Conservation (phyloP, 2,113 vertebrate genomes). For the Amphiprion percula region DNA sequence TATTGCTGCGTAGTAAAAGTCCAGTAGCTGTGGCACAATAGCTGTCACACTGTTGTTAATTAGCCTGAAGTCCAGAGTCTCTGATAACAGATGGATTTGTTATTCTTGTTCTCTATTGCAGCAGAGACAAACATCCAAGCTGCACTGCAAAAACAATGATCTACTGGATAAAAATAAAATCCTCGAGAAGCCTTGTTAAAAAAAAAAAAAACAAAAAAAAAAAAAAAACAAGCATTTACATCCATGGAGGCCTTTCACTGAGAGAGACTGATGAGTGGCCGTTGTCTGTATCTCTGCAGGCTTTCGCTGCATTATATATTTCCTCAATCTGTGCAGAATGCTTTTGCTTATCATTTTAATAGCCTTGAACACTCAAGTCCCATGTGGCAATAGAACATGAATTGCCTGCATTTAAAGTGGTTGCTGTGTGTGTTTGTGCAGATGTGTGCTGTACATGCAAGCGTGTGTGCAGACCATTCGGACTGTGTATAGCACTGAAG, state of each 20-base stretch:
- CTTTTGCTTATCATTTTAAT: slow-evolving; percentile 72
- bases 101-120: slow-evolving; percentile 60
- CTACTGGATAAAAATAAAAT: slow-evolving; percentile 56
- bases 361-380: slow-evolving; percentile 30
- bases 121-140: slow-evolving; percentile 51
- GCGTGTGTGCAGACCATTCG: slow-evolving; percentile 4
- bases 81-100: slow-evolving; percentile 68
- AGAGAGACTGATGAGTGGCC: slow-evolving; percentile 42
- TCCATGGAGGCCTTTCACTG: slow-evolving; percentile 50
- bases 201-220: slow-evolving; percentile 34
- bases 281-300: slow-evolving; percentile 28
- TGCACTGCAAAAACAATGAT: slow-evolving; percentile 66
- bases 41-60: slow-evolving; percentile 68
- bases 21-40: slow-evolving; percentile 50
- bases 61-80: slow-evolving; percentile 57
- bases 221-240: slow-evolving; percentile 33
- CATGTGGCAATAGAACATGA: slow-evolving; percentile 24
- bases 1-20: slow-evolving; percentile 44
- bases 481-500: background rate
- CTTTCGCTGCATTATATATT: slow-evolving; percentile 62
- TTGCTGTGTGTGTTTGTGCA: slow-evolving; percentile 17
- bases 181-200: slow-evolving; percentile 43
- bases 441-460: slow-evolving; percentile 22
- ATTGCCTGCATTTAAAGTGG: slow-evolving; percentile 13
- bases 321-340: slow-evolving; percentile 33